phyloP scores from a whole-genome alignment of 2,113 vertebrate species.

The Daubentonia madagascariensis region DNA sequence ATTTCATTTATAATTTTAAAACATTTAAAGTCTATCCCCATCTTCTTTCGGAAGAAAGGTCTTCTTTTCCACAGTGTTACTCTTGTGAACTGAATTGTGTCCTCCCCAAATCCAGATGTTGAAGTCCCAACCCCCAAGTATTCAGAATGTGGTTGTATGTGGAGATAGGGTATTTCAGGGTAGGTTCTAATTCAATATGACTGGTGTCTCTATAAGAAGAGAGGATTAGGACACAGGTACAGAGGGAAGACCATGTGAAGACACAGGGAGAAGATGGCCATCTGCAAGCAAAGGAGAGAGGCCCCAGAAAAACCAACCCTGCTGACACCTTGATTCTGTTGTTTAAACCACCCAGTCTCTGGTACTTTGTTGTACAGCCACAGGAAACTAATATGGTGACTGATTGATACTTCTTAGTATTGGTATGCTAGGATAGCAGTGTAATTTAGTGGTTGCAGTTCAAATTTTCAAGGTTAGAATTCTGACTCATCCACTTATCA shows the following conservation, averaged over 20 bases:
- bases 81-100: not conserved
- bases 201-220: not conserved
- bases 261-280: not conserved
- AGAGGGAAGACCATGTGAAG: not conserved
- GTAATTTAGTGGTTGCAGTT: not conserved
- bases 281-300: not conserved
- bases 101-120: not conserved
- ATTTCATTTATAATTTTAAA: constrained; percentile 11
- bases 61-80: not conserved
- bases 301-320: not conserved
- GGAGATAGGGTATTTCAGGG: not conserved
- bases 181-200: not conserved
- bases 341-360: not conserved
- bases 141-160: not conserved
- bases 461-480: not conserved
- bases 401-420: not conserved
- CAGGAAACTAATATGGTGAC: not conserved
- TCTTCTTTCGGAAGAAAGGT: not conserved
- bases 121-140: not conserved
- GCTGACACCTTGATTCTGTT: not conserved
- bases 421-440: not conserved
- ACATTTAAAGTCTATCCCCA: not conserved
- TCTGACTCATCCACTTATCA: not conserved
- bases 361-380: not conserved
- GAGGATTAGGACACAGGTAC: not conserved